phyloP scores from a whole-genome alignment of 2,888 invertebrate species.

The Meganola albula region DNA sequence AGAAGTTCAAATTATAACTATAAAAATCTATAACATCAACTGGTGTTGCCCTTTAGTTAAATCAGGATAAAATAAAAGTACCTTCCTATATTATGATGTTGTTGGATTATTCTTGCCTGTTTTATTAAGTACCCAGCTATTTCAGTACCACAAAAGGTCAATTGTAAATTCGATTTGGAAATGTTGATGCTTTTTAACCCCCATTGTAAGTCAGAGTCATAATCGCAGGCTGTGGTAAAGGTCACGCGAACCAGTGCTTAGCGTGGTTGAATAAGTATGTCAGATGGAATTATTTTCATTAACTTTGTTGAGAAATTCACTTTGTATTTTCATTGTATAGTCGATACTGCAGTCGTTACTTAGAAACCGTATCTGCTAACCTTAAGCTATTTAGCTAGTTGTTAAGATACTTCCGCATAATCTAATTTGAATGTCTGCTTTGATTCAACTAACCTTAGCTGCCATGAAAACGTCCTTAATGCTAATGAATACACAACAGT shows the following conservation, averaged over 20 bases:
- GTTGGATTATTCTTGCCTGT: too few species aligned
- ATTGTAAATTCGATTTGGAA: constrained; percentile 22
- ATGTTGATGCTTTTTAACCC: constrained; percentile 29
- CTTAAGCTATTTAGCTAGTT: constrained; percentile 11
- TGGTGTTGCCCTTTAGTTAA: too few species aligned
- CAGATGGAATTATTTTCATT: constrained; percentile 17
- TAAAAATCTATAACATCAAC: too few species aligned
- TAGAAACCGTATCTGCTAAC: constrained; percentile 23
- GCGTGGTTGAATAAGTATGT: constrained; percentile 23
- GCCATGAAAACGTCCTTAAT: constrained; percentile 38
- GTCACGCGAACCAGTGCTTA: constrained; percentile 43
- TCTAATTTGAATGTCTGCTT: constrained; percentile 39
- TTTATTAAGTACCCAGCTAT: too few species aligned
- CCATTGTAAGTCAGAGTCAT: constrained; percentile 28
- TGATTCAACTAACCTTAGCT: constrained; percentile 39
- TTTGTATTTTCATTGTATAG: constrained; percentile 12
- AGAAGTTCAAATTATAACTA: too few species aligned
- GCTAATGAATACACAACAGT: constrained; percentile 38
- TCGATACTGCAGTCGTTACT: constrained; percentile 23
- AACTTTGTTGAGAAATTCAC: constrained; percentile 12
- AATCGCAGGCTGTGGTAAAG: constrained; percentile 27
- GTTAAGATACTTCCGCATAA: constrained; percentile 26
- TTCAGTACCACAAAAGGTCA: constrained; percentile 5
- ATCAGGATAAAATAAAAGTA: too few species aligned
- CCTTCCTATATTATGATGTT: too few species aligned